Evolutionary conservation across 2,797 vertebrate genomes (phyloP).

Genomic region (Hydrophis major): DNA sequence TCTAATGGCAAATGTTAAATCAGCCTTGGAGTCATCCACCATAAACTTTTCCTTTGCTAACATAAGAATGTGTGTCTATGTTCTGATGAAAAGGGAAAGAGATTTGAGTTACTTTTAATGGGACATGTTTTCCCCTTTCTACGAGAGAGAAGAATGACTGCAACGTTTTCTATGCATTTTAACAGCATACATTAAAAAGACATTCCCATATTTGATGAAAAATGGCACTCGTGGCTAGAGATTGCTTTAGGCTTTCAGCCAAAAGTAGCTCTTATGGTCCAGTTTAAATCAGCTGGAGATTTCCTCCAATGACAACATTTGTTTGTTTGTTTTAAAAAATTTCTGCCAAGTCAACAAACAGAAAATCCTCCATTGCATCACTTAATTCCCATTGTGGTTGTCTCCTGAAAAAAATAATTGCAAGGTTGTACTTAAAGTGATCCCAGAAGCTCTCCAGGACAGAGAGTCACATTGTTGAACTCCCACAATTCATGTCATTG

Average conservation of each 20-base stretch:
- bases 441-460: neutral
- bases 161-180: constrained; percentile 27
- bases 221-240: neutral
- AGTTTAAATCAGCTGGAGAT: neutral
- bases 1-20: constrained; percentile 67
- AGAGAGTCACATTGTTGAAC: neutral
- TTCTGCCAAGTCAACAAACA: neutral
- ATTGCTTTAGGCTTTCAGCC: neutral
- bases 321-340: neutral
- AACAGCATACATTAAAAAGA: constrained; percentile 40
- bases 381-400: neutral
- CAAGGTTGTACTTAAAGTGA: neutral
- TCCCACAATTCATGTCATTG: neutral
- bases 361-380: neutral
- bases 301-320: neutral
- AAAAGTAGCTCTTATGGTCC: neutral
- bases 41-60: constrained; percentile 52
- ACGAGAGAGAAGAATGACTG: constrained; percentile 17
- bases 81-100: constrained; percentile 29
- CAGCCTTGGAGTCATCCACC: constrained; percentile 62
- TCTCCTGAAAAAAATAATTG: neutral
- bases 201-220: neutral
- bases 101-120: constrained; percentile 68
- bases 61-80: constrained; percentile 22
- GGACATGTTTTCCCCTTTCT: constrained; percentile 35